Conservation (phyloP, 2,888 invertebrate species). For the Melanophora roralis region DNA sequence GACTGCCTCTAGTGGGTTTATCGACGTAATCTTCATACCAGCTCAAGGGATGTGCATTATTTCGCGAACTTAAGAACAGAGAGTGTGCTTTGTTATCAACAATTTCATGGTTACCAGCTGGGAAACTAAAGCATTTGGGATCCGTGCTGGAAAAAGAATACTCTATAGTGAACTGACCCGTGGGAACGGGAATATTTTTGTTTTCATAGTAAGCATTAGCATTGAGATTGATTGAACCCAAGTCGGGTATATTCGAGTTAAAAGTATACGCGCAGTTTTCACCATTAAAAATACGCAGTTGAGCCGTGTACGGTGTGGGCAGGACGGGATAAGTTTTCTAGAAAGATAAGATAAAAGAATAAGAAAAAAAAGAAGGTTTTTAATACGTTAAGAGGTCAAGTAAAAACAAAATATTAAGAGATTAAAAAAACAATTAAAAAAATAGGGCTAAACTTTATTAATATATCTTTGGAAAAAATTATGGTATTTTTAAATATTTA, state of each 20-base stretch:
- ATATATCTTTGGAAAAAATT: too few species aligned
- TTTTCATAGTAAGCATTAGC: slow-evolving; percentile 67
- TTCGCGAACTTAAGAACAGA: slow-evolving; percentile 67
- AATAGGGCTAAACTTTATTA: too few species aligned
- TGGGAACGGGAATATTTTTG: slow-evolving; percentile 63
- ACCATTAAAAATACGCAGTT: slow-evolving; percentile 84
- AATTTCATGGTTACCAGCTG: slow-evolving; percentile 34
- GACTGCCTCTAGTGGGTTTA: slow-evolving; percentile 72
- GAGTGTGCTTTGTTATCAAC: slow-evolving; percentile 67
- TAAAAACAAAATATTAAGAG: background rate
- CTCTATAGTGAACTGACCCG: slow-evolving; percentile 15
- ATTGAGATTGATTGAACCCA: slow-evolving; percentile 63
- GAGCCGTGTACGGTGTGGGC: slow-evolving; percentile 81
- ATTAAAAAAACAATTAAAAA: background rate
- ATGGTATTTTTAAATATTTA: too few species aligned
- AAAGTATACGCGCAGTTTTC: slow-evolving; percentile 77
- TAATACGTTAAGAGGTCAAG: background rate
- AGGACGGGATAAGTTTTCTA: slow-evolving; percentile 82
- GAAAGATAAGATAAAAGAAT: slow-evolving; percentile 19
- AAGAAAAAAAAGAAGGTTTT: background rate
- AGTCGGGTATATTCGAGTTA: slow-evolving; percentile 65
- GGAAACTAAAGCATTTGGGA: slow-evolving; percentile 9
- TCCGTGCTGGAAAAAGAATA: slow-evolving; percentile 23
- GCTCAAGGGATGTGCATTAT: slow-evolving; percentile 17
- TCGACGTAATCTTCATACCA: slow-evolving; percentile 68